Evolutionary conservation across 2,797 vertebrate genomes (phyloP).

Genomic region (Chrysocyon brachyurus): DNA sequence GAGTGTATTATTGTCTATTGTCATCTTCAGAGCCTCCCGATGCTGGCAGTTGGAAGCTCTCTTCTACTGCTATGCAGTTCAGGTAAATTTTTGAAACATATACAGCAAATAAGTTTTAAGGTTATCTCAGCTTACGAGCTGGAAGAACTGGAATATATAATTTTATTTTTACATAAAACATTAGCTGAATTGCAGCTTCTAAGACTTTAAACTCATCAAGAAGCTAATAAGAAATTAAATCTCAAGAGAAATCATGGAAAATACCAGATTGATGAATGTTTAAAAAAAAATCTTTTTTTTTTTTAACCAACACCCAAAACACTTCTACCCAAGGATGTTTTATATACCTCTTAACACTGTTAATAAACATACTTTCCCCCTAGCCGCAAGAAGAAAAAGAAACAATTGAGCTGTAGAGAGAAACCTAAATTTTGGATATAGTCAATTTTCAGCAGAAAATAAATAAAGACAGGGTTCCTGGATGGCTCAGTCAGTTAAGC

Average conservation of each 20-base stretch:
- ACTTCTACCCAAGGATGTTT: neutral
- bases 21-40: neutral
- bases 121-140: neutral
- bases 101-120: neutral
- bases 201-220: neutral
- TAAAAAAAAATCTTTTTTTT: neutral
- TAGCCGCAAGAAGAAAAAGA: neutral
- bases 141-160: neutral
- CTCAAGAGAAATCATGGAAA: neutral
- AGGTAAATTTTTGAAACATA: neutral
- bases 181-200: neutral
- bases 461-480: neutral
- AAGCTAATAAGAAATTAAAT: neutral
- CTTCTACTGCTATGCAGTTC: neutral
- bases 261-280: neutral
- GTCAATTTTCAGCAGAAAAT: neutral
- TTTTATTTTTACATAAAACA: neutral
- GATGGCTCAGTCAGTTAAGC: too few species aligned
- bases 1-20: neutral
- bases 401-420: neutral
- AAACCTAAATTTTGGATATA: neutral
- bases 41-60: neutral
- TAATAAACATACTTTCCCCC: neutral
- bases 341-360: neutral
- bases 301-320: neutral